Conservation (phyloP, 2,797 vertebrate species). For the Eupleurogrammus muticus region DNA sequence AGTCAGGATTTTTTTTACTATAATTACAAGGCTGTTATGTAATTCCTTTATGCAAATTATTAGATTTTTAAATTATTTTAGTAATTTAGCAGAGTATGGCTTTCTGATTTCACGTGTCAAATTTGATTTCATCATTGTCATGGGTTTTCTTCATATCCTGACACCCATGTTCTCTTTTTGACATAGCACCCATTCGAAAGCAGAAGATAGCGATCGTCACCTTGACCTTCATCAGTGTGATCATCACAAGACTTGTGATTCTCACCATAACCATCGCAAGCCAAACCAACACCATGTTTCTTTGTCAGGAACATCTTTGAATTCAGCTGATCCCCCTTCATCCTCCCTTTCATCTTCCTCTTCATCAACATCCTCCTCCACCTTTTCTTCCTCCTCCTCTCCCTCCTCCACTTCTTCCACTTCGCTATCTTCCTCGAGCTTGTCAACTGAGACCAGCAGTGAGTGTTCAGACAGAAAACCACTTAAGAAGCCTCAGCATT, state of each 20-base stretch:
- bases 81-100: not conserved
- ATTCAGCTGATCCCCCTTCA: conserved; percentile 59
- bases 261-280: conserved; percentile 49
- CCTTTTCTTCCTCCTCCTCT: conserved; percentile 54
- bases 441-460: conserved; percentile 79
- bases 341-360: conserved; percentile 51
- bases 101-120: not conserved
- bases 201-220: conserved; percentile 66
- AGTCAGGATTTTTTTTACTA: conserved; percentile 22
- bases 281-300: conserved; percentile 57
- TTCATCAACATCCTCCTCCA: conserved; percentile 55
- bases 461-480: conserved; percentile 50
- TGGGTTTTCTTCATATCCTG: not conserved
- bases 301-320: conserved; percentile 61
- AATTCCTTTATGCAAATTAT: not conserved
- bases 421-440: conserved; percentile 63
- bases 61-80: not conserved
- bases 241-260: conserved; percentile 41
- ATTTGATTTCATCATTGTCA: not conserved
- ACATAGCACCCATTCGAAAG: conserved; percentile 65
- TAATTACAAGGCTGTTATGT: not conserved
- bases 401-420: conserved; percentile 67
- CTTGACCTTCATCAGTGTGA: conserved; percentile 41
- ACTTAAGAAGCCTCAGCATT: conserved; percentile 67
- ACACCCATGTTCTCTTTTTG: conserved; percentile 21